These are phyloP conservation scores for Oceanodroma tethys DNA, from an alignment of 2,113 vertebrate species.

Conservation along the genomic window DNA sequence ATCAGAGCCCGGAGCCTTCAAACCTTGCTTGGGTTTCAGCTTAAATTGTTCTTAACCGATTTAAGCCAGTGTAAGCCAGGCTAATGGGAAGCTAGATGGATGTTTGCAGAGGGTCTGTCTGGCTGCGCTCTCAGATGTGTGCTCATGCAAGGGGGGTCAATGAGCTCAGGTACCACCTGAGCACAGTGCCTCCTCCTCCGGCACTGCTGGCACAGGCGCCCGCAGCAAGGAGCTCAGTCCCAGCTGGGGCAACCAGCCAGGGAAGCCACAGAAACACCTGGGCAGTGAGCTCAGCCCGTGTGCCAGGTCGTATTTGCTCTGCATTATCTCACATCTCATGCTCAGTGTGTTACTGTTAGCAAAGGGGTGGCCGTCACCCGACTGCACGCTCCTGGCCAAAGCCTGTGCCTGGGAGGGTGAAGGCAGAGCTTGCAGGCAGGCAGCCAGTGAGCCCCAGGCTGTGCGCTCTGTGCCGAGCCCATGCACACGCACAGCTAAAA, in stretches of 20 bases:
- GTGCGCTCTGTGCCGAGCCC: not conserved
- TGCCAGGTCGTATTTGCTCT: not conserved
- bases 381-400: not conserved
- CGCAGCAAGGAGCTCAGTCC: not conserved
- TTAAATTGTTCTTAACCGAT: not conserved
- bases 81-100: not conserved
- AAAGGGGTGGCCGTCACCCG: not conserved
- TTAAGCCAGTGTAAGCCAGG: not conserved
- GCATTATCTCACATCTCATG: not conserved
- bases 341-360: not conserved
- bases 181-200: too few relatives aligned
- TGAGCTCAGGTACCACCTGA: accelerated
- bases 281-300: not conserved
- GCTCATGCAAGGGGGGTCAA: accelerated
- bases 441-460: not conserved
- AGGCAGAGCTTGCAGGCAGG: not conserved
- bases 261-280: not conserved
- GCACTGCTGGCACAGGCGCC: accelerated
- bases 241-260: accelerated
- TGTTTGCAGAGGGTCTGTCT: not conserved
- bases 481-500: not conserved
- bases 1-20: not conserved
- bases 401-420: not conserved
- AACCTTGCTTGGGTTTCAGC: not conserved
- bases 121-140: accelerated